Conservation (phyloP, 2,888 invertebrate genomes). For the Acanthosoma haemorrhoidale region DNA sequence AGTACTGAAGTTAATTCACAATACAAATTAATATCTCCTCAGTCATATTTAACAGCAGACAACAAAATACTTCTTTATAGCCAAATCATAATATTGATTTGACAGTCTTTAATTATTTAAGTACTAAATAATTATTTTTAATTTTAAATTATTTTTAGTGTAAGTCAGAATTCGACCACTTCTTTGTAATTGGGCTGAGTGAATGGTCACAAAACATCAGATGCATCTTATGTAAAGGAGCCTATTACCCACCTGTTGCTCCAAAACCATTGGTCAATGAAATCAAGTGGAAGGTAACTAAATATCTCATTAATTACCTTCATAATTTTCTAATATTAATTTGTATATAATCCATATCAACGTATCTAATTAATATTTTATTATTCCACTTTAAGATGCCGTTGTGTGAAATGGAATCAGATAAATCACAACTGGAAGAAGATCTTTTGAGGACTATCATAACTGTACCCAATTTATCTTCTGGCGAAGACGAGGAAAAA, state of each 20-base stretch:
- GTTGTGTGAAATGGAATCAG: constrained; percentile 68
- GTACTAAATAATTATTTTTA: no score
- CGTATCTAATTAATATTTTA: no score
- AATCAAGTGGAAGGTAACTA: constrained; percentile 59
- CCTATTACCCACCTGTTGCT: constrained; percentile 76
- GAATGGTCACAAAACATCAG: constrained; percentile 73
- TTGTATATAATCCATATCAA: no score
- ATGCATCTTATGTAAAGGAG: constrained; percentile 83
- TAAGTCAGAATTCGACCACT: constrained; percentile 65
- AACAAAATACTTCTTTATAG: not conserved
- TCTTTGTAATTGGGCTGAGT: constrained; percentile 69
- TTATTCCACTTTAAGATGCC: constrained; percentile 55
- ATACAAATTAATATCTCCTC: no score
- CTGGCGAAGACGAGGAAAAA: constrained; percentile 37
- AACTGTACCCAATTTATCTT: constrained; percentile 26
- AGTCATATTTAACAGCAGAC: no score
- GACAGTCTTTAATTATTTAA: not conserved
- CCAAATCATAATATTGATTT: not conserved
- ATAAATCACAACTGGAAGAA: constrained; percentile 79
- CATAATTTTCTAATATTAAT: no score
- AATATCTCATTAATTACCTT: no score
- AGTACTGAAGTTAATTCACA: no score
- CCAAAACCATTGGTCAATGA: constrained; percentile 80
- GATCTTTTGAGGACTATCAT: constrained; percentile 35
- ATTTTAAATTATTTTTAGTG: constrained; percentile 49